A percentile compares a stretch with the other conserved stretches of the same genome.
Conservation (phyloP, 2,797 vertebrate species). For the Cynopterus sphinx region DNA sequence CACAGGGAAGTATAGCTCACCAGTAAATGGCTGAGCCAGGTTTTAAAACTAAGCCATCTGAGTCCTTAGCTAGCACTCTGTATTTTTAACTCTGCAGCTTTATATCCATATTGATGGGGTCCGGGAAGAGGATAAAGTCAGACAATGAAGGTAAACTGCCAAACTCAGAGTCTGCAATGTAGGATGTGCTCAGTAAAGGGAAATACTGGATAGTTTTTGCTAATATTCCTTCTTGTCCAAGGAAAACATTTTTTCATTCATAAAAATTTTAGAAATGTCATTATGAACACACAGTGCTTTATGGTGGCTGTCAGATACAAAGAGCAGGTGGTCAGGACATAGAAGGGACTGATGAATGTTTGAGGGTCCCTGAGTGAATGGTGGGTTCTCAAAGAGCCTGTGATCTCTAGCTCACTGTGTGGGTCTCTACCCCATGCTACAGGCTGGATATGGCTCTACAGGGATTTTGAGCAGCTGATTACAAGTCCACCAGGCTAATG, state of each 20-base stretch:
- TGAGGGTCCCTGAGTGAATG: background rate
- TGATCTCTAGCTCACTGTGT: background rate
- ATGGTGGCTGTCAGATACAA: background rate
- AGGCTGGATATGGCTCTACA: background rate
- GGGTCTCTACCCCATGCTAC: background rate
- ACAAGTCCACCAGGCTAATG: background rate
- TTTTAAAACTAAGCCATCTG: background rate
- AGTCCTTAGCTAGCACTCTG: background rate
- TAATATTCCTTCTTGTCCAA: background rate
- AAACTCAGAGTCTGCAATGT: background rate
- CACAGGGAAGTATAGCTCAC: background rate
- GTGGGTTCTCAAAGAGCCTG: background rate
- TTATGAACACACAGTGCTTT: too few species aligned
- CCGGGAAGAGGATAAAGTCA: background rate
- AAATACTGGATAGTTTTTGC: background rate
- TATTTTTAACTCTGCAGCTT: background rate
- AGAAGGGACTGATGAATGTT: background rate
- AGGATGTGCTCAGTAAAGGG: background rate
- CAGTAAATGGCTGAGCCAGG: background rate
- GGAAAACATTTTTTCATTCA: background rate
- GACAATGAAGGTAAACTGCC: rapidly evolving
- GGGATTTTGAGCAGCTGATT: background rate
- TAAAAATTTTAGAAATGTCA: background rate
- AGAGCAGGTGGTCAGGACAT: background rate
- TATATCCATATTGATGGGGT: background rate